Conservation (phyloP, 2,797 vertebrate species). For the Antrozous pallidus region DNA sequence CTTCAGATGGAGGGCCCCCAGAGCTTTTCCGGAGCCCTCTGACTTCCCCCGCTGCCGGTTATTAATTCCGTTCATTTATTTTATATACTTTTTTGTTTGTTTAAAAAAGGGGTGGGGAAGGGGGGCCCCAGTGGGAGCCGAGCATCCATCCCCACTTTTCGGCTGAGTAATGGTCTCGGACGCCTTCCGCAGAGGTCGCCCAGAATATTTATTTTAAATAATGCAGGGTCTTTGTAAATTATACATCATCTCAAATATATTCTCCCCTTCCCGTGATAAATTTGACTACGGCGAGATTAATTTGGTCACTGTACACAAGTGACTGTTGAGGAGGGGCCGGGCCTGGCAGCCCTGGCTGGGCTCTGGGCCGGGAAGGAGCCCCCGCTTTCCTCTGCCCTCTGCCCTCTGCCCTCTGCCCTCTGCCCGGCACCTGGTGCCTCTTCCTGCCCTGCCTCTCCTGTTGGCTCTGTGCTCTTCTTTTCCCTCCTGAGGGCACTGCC, state of each 20-base stretch:
- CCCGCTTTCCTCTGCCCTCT: constrained; percentile 2
- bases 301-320: constrained; percentile 75
- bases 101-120: constrained; percentile 28
- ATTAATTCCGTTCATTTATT: constrained; percentile 78
- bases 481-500: background rate
- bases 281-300: constrained; percentile 80
- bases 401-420: background rate
- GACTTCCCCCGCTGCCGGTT: constrained; percentile 74
- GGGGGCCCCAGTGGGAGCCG: constrained; percentile 42
- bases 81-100: constrained; percentile 60
- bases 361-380: constrained; percentile 6
- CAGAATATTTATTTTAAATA: constrained; percentile 82
- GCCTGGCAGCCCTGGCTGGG: constrained; percentile 36
- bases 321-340: constrained; percentile 52
- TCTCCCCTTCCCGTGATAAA: constrained; percentile 82
- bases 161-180: constrained; percentile 78
- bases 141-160: constrained; percentile 77
- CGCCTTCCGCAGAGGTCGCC: constrained; percentile 69
- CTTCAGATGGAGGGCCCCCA: constrained; percentile 76
- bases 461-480: background rate
- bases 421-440: fast-evolving
- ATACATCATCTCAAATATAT: constrained; percentile 81
- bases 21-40: constrained; percentile 74
- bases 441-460: background rate
- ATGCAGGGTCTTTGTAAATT: constrained; percentile 82